Evolutionary conservation across 2,888 invertebrate species (phyloP), one percentile per base, ranked within the genome.

Genomic region (Gryllus longicercus): DNA sequence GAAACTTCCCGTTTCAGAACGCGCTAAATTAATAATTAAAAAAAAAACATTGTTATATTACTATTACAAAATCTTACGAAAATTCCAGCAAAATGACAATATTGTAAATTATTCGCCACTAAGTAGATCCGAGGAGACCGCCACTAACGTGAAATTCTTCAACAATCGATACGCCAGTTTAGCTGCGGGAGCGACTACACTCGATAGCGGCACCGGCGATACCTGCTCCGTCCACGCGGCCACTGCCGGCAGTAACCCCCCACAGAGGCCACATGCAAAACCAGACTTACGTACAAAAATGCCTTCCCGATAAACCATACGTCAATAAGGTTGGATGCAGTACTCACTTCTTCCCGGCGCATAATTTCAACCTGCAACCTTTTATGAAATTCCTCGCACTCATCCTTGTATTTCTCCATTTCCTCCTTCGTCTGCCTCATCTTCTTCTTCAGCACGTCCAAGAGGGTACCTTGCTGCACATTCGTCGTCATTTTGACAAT

Each of bases 351-450:
- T 93, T 98, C 97, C 88, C 97, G 94, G 88, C 97, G 94, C 91
- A 96, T 95, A 88, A 96, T 92, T 92, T 98, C 98, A 88, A 95
- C 92, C 91, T 97, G 96, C 88, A 97, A 92, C 88, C 96, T 94
- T 91, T 96, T 95, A 89, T 96, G 95, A 88, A 94, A 95, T 89
- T 97, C 96, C 89, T 98, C 98, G 88, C 96, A 96, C 88, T 97
- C 96, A 89, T 99, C 98, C 91, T 96, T 97, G 90, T 96, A 96
- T 89, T 96, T 94, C 89, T 99, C 99, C 94, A 98, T 96, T 91
- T 99, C 99, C 89, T 98, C 97, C 90, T 98, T 97, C 86, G 98
- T 96, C 90, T 97, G 96, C 85, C 97, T 93, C 98, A 99, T 99
- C 93, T 99, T 99, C 93, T 98, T 97, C 93, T 99, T 99, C 87